Conservation (phyloP, 2,113 vertebrate genomes). For the Danio rerio region DNA sequence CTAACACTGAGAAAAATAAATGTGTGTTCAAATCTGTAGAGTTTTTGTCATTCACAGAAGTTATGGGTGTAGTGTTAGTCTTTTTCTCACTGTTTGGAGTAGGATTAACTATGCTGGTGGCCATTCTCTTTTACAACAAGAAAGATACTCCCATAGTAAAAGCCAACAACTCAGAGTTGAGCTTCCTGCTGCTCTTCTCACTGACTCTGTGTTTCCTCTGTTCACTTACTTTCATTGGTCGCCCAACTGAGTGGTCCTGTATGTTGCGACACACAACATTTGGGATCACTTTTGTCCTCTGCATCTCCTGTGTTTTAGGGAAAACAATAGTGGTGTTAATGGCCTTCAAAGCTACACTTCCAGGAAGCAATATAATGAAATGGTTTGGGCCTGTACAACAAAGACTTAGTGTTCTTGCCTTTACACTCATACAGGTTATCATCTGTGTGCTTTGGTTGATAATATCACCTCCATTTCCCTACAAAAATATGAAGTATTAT, state of each 20-base stretch:
- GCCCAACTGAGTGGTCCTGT: slow-evolving; percentile 73
- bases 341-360: slow-evolving; percentile 71
- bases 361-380: slow-evolving; percentile 60
- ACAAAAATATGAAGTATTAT: slow-evolving; percentile 61
- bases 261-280: slow-evolving; percentile 67
- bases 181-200: slow-evolving; percentile 75
- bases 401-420: slow-evolving; percentile 67
- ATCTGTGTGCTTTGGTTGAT: slow-evolving; percentile 72
- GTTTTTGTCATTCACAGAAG: slow-evolving; percentile 69
- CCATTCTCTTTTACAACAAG: slow-evolving; percentile 64
- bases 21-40: slow-evolving; percentile 71
- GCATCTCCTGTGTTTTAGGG: slow-evolving; percentile 71
- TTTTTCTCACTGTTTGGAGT: slow-evolving; percentile 70
- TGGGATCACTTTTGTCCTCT: slow-evolving; percentile 65
- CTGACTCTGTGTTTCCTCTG: slow-evolving; percentile 74
- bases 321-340: slow-evolving; percentile 75
- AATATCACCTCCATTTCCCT: slow-evolving; percentile 67
- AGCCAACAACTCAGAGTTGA: slow-evolving; percentile 77
- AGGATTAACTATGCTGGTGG: slow-evolving; percentile 61
- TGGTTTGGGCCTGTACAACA: slow-evolving; percentile 61
- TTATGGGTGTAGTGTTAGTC: slow-evolving; percentile 70
- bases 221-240: slow-evolving; percentile 73
- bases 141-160: slow-evolving; percentile 72
- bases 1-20: slow-evolving; percentile 69
- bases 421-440: slow-evolving; percentile 67